Percentiles rank a stretch among this genome's conserved stretches.
phyloP scores from a whole-genome alignment of 2,113 vertebrate species.

The Synchiropus splendidus region DNA sequence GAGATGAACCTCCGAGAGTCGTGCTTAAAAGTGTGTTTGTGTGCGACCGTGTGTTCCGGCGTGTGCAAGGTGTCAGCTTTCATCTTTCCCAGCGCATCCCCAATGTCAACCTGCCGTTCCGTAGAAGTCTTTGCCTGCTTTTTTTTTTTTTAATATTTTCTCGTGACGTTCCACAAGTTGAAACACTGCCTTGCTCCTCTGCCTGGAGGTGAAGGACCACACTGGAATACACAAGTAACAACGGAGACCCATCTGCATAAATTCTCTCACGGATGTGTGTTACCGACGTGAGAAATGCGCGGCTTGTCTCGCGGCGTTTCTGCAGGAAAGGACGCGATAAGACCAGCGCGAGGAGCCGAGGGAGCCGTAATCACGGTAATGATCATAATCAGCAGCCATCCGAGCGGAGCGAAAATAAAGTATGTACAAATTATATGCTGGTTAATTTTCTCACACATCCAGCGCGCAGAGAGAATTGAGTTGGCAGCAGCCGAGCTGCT shows the following conservation, averaged over 20 bases:
- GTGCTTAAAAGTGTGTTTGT: slow-evolving; percentile 14
- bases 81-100: slow-evolving; percentile 31
- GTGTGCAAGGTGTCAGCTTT: slow-evolving; percentile 22
- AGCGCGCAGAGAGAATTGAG: slow-evolving; percentile 18
- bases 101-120: slow-evolving; percentile 36
- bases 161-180: slow-evolving; percentile 1
- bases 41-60: slow-evolving; percentile 18
- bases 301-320: slow-evolving; percentile 15
- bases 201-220: slow-evolving; percentile 16
- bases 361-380: slow-evolving; percentile 48
- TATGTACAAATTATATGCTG: slow-evolving; percentile 40
- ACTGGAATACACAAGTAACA: slow-evolving; percentile 11
- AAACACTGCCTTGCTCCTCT: slow-evolving; percentile 15
- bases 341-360: slow-evolving; percentile 35
- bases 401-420: slow-evolving; percentile 43
- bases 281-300: too few species aligned
- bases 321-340: slow-evolving; percentile 5
- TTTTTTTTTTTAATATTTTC: slow-evolving; percentile 1
- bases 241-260: neutral
- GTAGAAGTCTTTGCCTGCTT: slow-evolving; percentile 16
- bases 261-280: too few species aligned
- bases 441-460: slow-evolving; percentile 20
- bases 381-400: slow-evolving; percentile 42
- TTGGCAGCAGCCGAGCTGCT: slow-evolving; percentile 6
- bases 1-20: slow-evolving; percentile 7